Evolutionary conservation across 2,888 invertebrate genomes (phyloP).

Genomic region (Galeopsomyia nigrocyanea): DNA sequence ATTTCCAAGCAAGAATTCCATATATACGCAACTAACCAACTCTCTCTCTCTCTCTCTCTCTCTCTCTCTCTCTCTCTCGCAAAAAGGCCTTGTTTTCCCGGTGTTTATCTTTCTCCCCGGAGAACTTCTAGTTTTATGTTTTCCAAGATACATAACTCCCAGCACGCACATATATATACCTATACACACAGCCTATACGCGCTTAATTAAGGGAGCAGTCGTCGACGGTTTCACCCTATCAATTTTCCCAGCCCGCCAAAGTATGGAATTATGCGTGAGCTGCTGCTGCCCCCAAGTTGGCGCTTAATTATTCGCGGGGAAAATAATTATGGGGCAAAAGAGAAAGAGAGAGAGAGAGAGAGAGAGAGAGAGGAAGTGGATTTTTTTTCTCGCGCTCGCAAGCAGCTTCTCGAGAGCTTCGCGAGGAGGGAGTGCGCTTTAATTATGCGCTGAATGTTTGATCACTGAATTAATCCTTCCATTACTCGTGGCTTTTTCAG

Average conservation of each 20-base stretch:
- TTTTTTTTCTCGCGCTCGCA: background rate
- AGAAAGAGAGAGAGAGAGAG: no score
- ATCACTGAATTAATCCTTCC: slow-evolving; percentile 28
- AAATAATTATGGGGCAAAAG: slow-evolving; percentile 18
- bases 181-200: no score
- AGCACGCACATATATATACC: background rate
- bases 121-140: slow-evolving; percentile 9
- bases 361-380: no score
- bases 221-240: slow-evolving; percentile 30
- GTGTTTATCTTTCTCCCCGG: slow-evolving; percentile 30
- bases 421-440: slow-evolving; percentile 1
- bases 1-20: slow-evolving; percentile 39
- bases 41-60: no score
- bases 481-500: slow-evolving; percentile 4
- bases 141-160: background rate
- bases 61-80: no score
- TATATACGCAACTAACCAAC: slow-evolving; percentile 1
- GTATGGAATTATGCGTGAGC: slow-evolving; percentile 34
- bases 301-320: slow-evolving; percentile 35
- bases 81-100: slow-evolving; percentile 15
- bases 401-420: background rate
- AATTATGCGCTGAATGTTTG: slow-evolving; percentile 20
- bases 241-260: slow-evolving; percentile 35
- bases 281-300: slow-evolving; percentile 7
- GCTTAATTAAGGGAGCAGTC: slow-evolving; percentile 35